Evolutionary conservation across 2,888 invertebrate species (phyloP), one percentile per base, ranked within the genome.

Genomic region (Esperia sulphurella): DNA sequence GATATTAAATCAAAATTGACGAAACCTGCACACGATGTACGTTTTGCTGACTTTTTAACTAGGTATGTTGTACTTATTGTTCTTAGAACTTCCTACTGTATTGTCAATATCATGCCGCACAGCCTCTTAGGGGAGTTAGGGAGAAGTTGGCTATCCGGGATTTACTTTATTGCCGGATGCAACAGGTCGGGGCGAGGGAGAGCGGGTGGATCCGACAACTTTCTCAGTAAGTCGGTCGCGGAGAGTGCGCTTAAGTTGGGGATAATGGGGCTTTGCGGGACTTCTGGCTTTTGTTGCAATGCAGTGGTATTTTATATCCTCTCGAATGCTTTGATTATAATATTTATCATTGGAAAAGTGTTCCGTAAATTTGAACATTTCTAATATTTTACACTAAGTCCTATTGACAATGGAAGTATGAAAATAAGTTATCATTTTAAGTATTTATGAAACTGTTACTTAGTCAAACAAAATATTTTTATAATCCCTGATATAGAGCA

Each of bases 141-240:
- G 63, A 57, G 51, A 65, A 68, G 65, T 66, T 66, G 53, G 59
- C 55, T 46, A 21, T 21, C 21, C 21, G 51, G 21, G 87, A 83
- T 87, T 86, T 79, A 82, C 75, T 86, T 87, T 82, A 86, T 78
- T 72, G 83, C 82, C 76, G 79, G 75, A 82, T 75, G 88, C 88
- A 88, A 88, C 88, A 88, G 82, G 88, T 88, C 80, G 65, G 68
- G 64, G 67, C 72, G 59, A 60, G 63, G 59, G 38, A 48, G 49
- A 51, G 51, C 58, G 50, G 21, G 21, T 21, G 21, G 21, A 21
- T 21, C 21, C 3, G 21, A 21, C 5, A 53, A 58, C 57, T 63
- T 57, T 55, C 54, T 54, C 49, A 44, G 55, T 68, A 74, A 73
- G 69, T 67, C 70, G 65, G 50, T 59, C 58, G 48, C 61, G 61